Conservation (phyloP, 1,140 invertebrate genomes). For the Bombus confusus region DNA sequence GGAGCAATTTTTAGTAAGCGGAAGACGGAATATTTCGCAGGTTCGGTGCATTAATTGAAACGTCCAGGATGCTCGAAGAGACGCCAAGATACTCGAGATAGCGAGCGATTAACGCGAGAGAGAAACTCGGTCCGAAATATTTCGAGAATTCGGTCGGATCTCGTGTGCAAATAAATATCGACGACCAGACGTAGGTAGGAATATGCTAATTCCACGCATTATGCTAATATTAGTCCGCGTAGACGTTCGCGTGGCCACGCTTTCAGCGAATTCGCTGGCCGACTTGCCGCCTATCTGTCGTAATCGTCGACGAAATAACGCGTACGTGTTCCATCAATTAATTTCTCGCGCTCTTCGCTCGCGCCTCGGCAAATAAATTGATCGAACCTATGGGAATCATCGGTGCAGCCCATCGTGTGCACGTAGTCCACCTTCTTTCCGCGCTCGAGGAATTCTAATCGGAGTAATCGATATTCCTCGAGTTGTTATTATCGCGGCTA, state of each 20-base stretch:
- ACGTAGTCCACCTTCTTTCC: not conserved
- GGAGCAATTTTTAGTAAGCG: not conserved
- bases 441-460: not conserved
- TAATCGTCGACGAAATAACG: conserved; percentile 14
- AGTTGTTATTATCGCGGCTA: no score
- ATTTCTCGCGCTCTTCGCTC: conserved; percentile 1
- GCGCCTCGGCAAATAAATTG: not conserved
- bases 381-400: not conserved
- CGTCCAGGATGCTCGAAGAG: not conserved
- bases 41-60: conserved; percentile 3
- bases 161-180: conserved; percentile 21
- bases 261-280: not conserved
- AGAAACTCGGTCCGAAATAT: not conserved
- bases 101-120: not conserved
- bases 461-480: no score
- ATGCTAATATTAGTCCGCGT: conserved; percentile 17
- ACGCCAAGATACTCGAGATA: not conserved
- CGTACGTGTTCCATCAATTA: not conserved
- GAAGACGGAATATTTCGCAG: not conserved
- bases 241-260: conserved; percentile 11
- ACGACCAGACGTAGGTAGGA: conserved; percentile 11
- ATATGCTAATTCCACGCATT: conserved; percentile 24
- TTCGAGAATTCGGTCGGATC: conserved; percentile 6
- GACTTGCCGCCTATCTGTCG: not conserved
- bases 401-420: not conserved